Conservation (phyloP, 2,113 vertebrate species). For the Brachirus orientalis region DNA sequence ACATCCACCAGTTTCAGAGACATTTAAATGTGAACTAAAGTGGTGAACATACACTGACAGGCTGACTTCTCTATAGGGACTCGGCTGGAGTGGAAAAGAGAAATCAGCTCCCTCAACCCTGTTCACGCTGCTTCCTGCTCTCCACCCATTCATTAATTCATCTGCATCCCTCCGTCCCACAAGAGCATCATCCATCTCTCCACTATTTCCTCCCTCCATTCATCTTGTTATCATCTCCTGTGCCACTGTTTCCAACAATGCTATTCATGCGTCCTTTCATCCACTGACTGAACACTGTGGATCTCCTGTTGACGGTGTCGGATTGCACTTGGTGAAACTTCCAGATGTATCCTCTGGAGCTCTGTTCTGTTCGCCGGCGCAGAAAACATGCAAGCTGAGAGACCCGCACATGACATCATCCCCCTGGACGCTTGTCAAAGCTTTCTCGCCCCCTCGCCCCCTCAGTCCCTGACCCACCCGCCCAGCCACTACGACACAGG, state of each 20-base stretch:
- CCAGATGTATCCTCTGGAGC: constrained; percentile 77
- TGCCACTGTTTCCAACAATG: constrained; percentile 9
- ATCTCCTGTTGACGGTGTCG: constrained; percentile 40
- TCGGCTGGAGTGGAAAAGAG: too few species aligned
- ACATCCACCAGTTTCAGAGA: too few species aligned
- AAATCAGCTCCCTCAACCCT: not conserved
- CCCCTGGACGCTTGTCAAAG: constrained; percentile 60
- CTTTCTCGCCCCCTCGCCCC: constrained; percentile 57
- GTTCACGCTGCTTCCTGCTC: constrained; percentile 32
- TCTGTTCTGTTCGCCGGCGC: constrained; percentile 35
- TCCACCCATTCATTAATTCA: constrained; percentile 29
- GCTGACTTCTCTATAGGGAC: not conserved
- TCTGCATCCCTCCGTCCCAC: constrained; percentile 12
- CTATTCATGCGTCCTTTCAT: constrained; percentile 37
- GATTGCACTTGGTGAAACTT: constrained; percentile 56
- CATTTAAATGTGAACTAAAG: too few species aligned
- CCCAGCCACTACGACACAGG: constrained; percentile 29
- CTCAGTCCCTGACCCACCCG: not conserved
- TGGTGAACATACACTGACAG: too few species aligned
- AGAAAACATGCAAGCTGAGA: constrained; percentile 51
- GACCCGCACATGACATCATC: constrained; percentile 76
- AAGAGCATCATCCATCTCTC: constrained; percentile 37
- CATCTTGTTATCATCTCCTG: constrained; percentile 20
- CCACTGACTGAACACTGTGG: constrained; percentile 46
- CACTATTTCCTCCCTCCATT: constrained; percentile 18